Base-by-base conservation (phyloP, 2,888 invertebrate species). In the Marasmarcha lunaedactyla region DNA sequence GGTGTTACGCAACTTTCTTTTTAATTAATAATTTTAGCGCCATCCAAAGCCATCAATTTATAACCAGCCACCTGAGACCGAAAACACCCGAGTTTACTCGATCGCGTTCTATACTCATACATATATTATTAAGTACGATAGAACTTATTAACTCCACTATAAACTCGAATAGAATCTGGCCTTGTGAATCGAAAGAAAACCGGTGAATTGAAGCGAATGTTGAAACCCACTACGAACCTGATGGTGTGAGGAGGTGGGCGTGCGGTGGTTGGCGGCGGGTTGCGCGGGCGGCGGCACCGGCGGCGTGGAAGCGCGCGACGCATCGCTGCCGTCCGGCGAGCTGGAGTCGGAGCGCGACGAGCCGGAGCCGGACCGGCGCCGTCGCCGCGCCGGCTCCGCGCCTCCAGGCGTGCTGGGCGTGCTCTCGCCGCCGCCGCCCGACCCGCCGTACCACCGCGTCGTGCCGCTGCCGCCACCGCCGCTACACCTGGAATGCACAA, bases 281-380 rank as follows among this genome's bases (percentile, higher is more conserved):
- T 30, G 48, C 35, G 41, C 51, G 63, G 40, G 42, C 72, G 66
- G 45, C 67, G 65, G 51, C 64, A 63, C 43, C 55, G 49, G 54
- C 66, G 68, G 49, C 68, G 86, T 86, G 50, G 87, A 87, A 40
- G 88, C 87, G 48, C 87, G 76, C 48, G 86, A 86, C 39, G 86
- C 85, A 56, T 79, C 78, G 55, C 86, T 86, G 49, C 79, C 79
- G 52, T 86, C 87, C 42, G 88, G 84, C 46, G 89, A 88, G 56
- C 83, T 84, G 48, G 85, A 85, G 45, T 85, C 85, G 42, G 81
- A 78, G 49, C 78, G 71, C 47, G 83, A 83, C 40, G 74, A 85
- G 58, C 65, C 81, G 52, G 87, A 79, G 65, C 86, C 66, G 57
- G 86, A 64, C 67, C 77, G 57, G 66, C 87, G 69, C 70, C 86